A percentile compares a stretch with the other conserved stretches of the same genome.
phyloP scores from a whole-genome alignment of 1,140 invertebrate species.

The Meloidogyne chitwoodi region DNA sequence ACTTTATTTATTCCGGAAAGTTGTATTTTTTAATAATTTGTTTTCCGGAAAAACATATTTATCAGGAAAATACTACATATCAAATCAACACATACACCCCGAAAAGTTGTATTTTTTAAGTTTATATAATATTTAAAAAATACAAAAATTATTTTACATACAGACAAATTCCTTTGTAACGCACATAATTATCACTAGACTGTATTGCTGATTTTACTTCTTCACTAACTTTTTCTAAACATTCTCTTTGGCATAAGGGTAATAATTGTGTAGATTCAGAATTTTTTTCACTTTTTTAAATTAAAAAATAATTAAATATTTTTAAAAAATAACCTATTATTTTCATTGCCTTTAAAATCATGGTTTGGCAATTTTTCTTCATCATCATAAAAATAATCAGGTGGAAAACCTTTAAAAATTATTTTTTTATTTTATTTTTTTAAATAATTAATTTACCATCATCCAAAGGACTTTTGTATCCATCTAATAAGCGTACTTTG shows the following conservation, averaged over 20 bases:
- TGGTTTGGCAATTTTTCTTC: not conserved
- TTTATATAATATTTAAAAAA: not conserved
- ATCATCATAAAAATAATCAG: slow-evolving; percentile 1
- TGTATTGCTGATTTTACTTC: slow-evolving; percentile 12
- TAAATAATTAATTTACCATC: not conserved
- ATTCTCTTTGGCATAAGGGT: slow-evolving; percentile 3
- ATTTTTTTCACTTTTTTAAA: not conserved
- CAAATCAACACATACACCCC: too few species aligned
- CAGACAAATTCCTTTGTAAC: slow-evolving; percentile 21
- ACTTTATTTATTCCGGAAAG: too few species aligned
- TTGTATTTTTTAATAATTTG: too few species aligned
- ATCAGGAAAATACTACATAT: not conserved
- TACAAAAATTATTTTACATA: not conserved
- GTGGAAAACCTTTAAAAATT: not conserved
- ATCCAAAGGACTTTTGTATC: too few species aligned
- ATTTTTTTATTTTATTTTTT: not conserved
- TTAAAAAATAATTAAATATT: not conserved
- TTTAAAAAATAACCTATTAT: not conserved
- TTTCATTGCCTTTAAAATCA: not conserved
- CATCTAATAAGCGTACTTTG: too few species aligned
- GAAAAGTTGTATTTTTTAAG: not conserved
- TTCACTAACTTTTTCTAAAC: slow-evolving; percentile 18
- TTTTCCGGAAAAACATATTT: not conserved
- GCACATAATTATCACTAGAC: slow-evolving; percentile 16
- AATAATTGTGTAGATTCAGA: not conserved